Evolutionary conservation across 2,797 vertebrate genomes (phyloP), one percentile per base, ranked within the genome.

Genomic region (Sorex maritimensis): DNA sequence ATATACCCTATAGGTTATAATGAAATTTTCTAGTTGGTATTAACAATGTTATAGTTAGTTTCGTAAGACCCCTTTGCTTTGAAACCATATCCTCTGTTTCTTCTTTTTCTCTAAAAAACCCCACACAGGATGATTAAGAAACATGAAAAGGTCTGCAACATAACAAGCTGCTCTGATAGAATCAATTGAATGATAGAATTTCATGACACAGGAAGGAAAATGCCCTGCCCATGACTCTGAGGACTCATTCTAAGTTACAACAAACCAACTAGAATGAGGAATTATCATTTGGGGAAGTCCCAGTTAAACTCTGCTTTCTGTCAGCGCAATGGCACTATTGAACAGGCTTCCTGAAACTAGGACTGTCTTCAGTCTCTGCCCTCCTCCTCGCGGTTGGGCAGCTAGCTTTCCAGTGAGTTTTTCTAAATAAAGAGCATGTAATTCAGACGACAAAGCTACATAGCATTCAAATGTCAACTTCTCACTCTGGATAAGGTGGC

Each of bases 91-190:
- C 78, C 82, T 86, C 58, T 79, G 19, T 91, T 91, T 91, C 92
- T 81, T 91, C 72, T 55, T 86, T 94, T 91, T 78, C 68, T 94
- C 34, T 75, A 17, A 65, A 93, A 90, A 83, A 71, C 30, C 58
- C 82, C 90, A 88, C 88, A 95, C 75, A 91, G 92, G 83, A 89
- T 88, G 68, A 24, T 95, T 92, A 74, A 49, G 96, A 94, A 97
- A 94, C 1, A 49, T 38, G 93, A 65, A 72, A 5, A 49, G 38
- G 24, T 30, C 68, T 30, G 24, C 52, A 86, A 93, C 69, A 30
- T 7, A 69, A 30, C 30, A 61, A 81, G 41, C 19, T 84, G 12
- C 13, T 38, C 26, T 67, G 6, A 38, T 68, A 10, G 63, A 28
- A 9, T 14, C 82, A 78, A 41, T 30, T 46, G 68, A 92, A 23